Base-by-base conservation (phyloP, 2,888 invertebrate species). In the Lasioglossum leucozonium region DNA sequence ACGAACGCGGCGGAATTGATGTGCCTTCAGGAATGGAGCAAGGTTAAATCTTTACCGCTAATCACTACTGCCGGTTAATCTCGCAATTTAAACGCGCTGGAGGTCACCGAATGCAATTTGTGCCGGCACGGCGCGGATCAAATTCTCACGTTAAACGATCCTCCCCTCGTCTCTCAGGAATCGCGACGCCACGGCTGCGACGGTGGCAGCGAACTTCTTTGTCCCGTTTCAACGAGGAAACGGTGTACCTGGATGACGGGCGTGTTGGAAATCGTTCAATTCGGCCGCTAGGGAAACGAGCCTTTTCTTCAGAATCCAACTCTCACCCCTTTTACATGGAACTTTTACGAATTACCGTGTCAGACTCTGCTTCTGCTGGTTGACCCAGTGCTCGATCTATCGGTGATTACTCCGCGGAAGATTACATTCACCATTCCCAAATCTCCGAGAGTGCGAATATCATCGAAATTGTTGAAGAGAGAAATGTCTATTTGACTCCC, bases 41-140 rank as follows among this genome's bases (percentile, higher is more conserved):
- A 88, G 90, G 85, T 74, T 85, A 77, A 82, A 90, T 88, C 86
- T 87, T 84, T 88, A 84, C 81, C 85, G 87, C 87, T 89, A 90
- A 90, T 90, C 87, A 74, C 82, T 82, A 72, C 83, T 83, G 81
- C 76, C 86, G 85, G 85, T 81, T 85, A 89, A 90, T 90, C 85
- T 90, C 74, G 84, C 83, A 80, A 84, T 90, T 90, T 85, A 89
- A 89, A 79, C 81, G 80, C 75, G 73, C 75, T 75, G 77, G 83
- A 89, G 90, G 88, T 88, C 89, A 75, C 74, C 77, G 85, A 74
- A 81, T 67, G 67, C 87, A 87, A 89, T 85, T 77, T 72, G n/a
- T n/a, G 34, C 87, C 11, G 62, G 11, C 34, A 34, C 72, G 84
- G 81, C 67, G 22, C 72, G 82, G 86, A 86, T 77, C 77, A 71